Conservation (phyloP, 2,797 vertebrate species). For the Alfaro cultratus region DNA sequence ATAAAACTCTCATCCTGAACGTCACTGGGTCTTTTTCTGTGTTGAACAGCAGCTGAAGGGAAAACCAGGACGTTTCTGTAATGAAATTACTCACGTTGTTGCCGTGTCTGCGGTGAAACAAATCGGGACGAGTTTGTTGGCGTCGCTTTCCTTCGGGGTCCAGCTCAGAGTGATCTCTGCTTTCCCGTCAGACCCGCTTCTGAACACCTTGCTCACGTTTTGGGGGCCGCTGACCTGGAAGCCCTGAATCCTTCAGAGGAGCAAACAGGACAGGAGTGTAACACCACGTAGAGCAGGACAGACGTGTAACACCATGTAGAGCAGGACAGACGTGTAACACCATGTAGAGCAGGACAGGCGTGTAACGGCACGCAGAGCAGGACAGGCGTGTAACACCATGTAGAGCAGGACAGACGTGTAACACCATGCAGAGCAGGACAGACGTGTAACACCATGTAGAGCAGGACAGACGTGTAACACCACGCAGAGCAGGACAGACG, state of each 20-base stretch:
- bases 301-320: too few relatives aligned
- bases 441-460: too few relatives aligned
- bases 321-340: too few relatives aligned
- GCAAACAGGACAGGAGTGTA: background rate
- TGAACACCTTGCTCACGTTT: constrained; percentile 67
- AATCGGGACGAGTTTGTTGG: constrained; percentile 59
- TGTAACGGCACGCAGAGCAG: too few relatives aligned
- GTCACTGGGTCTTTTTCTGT: background rate
- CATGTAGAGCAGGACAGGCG: too few relatives aligned
- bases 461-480: too few relatives aligned
- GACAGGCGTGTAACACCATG: too few relatives aligned
- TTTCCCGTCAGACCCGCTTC: constrained; percentile 7
- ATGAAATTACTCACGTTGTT: constrained; percentile 50
- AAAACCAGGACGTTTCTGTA: background rate
- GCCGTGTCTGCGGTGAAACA: constrained; percentile 78
- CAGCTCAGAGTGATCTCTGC: constrained; percentile 60
- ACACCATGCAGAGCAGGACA: too few relatives aligned
- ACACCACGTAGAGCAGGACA: too few relatives aligned
- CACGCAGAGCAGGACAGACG: too few relatives aligned
- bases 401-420: too few relatives aligned
- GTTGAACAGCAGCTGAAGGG: background rate
- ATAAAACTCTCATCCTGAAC: background rate
- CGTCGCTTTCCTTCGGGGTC: constrained; percentile 61
- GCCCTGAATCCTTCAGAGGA: constrained; percentile 58
- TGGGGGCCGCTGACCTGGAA: constrained; percentile 78